Base-by-base conservation (phyloP, 2,797 vertebrate species). In the Arrhamphus sclerolepis region DNA sequence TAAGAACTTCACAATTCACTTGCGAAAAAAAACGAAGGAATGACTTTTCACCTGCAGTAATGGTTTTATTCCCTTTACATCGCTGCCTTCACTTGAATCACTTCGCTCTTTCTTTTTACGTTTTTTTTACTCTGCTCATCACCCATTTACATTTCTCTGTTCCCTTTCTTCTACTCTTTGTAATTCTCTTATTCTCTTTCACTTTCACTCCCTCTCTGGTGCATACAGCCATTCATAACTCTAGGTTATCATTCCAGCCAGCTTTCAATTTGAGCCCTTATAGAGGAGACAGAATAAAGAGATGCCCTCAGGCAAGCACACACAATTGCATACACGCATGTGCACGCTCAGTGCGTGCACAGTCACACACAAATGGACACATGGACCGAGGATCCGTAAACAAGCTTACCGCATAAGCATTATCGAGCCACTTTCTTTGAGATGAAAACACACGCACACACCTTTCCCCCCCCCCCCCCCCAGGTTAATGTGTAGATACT, bases 231-330 rank as follows among this genome's bases (percentile, higher is more conserved):
- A 80, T 87, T 87, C 79, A 88, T 84, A 82, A 79, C 75, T 82
- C 70, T 48, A 58, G 72, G 78, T 85, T 85, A 89, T 86, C 71
- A 84, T 89, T 88, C 90, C 72, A 83, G 87, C 86, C 85, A 72
- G 68, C 77, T 85, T 89, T 89, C 81, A 82, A 71, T 86, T 79
- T 40, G 1, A 75, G 61, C 24, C 59, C 51, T 59, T 51, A 63
- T 50, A 82, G 66, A 73, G 61, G 58, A 82, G 80, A 72, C 67
- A 7, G 56, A 19, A 72, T 56, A 81, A 89, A 86, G 62, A 85
- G 56, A 69, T 66, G 56, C 76, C 70, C 52, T 20, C 17, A 65
- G 80, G 86, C 56, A 18, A 18, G 47, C 40, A 20, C 63, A 49
- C 18, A 50, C 46, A 55, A 34, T 34, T 19, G 3, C 20, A 56